These are phyloP conservation scores for Ophion costatus DNA, from an alignment of 2,888 invertebrate species.

Conservation along the genomic window DNA sequence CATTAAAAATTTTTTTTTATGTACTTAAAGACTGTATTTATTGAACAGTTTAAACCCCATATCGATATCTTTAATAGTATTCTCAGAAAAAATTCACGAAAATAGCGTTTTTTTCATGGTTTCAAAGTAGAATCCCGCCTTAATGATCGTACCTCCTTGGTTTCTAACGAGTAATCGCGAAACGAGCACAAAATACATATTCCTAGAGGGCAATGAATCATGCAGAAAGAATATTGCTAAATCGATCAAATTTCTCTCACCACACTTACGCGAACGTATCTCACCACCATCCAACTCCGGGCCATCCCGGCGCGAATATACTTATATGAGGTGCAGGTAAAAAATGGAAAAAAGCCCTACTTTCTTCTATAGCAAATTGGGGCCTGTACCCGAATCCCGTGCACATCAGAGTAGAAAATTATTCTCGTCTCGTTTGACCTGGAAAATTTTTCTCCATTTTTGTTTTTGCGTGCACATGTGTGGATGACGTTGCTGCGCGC, in stretches of 20 bases:
- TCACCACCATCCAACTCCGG: too few species aligned
- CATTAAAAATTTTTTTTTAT: too few species aligned
- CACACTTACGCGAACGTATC: too few species aligned
- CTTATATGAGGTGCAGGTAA: not conserved
- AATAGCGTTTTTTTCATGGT: too few species aligned
- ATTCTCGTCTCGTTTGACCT: slow-evolving; percentile 55
- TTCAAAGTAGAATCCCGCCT: too few species aligned
- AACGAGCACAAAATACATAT: not conserved
- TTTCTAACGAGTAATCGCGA: too few species aligned
- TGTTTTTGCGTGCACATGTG: slow-evolving; percentile 20
- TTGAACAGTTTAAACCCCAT: too few species aligned
- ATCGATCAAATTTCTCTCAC: not conserved
- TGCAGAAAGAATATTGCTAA: not conserved
- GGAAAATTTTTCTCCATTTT: slow-evolving; percentile 38
- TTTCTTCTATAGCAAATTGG: slow-evolving; percentile 17
- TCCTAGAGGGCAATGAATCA: not conserved
- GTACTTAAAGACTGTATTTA: too few species aligned
- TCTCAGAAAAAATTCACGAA: too few species aligned
- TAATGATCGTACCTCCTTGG: too few species aligned
- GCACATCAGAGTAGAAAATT: slow-evolving; percentile 13
- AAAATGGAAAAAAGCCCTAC: not conserved
- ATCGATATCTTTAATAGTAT: too few species aligned
- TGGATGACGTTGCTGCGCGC: slow-evolving; percentile 11
- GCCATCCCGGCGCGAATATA: not conserved
- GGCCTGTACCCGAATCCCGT: not conserved